Percentiles rank a stretch among this genome's conserved stretches.
Conservation (phyloP, 2,113 vertebrate species). For the Chrysemys picta region DNA sequence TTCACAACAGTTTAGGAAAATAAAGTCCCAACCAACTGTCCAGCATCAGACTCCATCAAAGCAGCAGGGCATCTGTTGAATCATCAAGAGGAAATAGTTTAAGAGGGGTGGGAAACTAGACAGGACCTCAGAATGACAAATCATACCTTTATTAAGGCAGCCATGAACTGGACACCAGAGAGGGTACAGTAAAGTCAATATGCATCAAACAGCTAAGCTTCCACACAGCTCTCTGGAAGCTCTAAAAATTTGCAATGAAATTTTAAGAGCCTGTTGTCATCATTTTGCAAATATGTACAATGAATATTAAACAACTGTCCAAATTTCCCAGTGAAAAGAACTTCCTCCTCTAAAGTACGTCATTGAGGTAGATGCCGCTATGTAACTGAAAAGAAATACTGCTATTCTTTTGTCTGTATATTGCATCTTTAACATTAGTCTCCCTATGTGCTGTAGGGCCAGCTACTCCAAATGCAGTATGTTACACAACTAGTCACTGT, state of each 20-base stretch:
- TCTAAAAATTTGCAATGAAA: not conserved
- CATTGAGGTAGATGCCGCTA: not conserved
- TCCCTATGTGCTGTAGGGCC: not conserved
- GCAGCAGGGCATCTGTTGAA: not conserved
- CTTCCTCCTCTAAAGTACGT: not conserved
- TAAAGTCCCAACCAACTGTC: not conserved
- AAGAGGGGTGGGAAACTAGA: fast-evolving
- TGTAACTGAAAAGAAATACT: not conserved
- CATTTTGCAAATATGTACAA: not conserved
- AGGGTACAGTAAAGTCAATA: not conserved
- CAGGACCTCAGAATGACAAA: not conserved
- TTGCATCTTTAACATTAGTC: not conserved
- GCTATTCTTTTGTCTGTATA: no score
- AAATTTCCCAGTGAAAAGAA: not conserved
- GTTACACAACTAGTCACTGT: not conserved
- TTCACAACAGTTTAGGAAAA: not conserved
- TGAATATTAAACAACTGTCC: not conserved
- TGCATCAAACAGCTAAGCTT: not conserved
- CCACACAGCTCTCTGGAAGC: not conserved
- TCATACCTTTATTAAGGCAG: not conserved
- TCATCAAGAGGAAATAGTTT: fast-evolving
- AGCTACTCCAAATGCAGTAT: not conserved
- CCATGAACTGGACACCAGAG: not conserved
- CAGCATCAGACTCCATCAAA: not conserved
- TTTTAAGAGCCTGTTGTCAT: not conserved